Evolutionary conservation across 2,113 vertebrate genomes (phyloP), one percentile per base, ranked within the genome.

Genomic region (Grus americana): DNA sequence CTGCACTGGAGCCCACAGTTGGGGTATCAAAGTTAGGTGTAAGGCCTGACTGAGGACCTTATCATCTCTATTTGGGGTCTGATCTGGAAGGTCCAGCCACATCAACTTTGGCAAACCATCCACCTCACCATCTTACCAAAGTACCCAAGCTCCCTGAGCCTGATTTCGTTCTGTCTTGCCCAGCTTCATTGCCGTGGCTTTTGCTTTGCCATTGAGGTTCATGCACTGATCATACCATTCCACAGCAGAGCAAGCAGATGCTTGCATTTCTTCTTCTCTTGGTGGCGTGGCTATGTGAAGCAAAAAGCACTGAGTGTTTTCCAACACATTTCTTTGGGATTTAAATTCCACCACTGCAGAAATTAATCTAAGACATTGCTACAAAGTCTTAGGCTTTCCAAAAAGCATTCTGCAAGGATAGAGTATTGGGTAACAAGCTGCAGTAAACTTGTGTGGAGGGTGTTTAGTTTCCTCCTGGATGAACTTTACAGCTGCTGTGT

Each of bases 291-390:
- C 38, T 93, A 38, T 2, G 0, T 58, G 44, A 84, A 93, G 36
- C 38, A 91, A 82, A 90, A 92, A 85, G 34, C 34, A 65, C 44
- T 73, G 40, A 67, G 49, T 50, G 10, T 63, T 90, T 91, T 80
- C 74, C 57, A 84, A 10, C 20, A 38, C 4, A 27, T 83, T 91
- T 88, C 15, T 89, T 63, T 44, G 46, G 47, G 30, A 83, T 79
- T 90, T 90, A 91, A 82, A 42, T 85, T 91, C 42, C 52, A 70
- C 12, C 18, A 70, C 46, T 78, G 44, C 27, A 81, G 65, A 87
- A 93, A 78, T 27, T 55, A 88, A 65, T 44, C n/a, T 10, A 76
- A 73, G 67, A 79, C 34, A 38, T 13, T 61, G 32, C 36, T 71
- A 71, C 23, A 52, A 90, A 44, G 11, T 13, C 30, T 78, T 66